Percentiles rank a stretch among this genome's conserved stretches.
phyloP scores from a whole-genome alignment of 53 echinoderm and acorn worm species.

The Paelopatides confundens region DNA sequence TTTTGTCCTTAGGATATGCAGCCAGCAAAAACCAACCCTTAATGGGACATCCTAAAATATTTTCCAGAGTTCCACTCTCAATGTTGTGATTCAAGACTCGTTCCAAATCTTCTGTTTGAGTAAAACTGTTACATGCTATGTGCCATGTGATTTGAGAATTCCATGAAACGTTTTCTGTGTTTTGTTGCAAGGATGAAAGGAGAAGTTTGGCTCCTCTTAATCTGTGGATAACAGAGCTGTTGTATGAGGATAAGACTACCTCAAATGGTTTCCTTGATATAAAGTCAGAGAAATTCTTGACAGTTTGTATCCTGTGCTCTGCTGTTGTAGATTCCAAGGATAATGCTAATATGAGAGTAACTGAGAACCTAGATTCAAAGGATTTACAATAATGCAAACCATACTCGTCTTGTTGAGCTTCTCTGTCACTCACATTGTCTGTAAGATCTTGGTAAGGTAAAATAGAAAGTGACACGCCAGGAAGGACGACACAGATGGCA shows the following conservation, averaged over 20 bases:
- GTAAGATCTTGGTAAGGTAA: not conserved
- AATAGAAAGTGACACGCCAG: not conserved
- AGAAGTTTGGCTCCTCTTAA: not conserved
- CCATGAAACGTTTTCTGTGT: not conserved
- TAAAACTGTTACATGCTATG: conserved; percentile 38
- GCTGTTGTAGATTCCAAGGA: conserved; percentile 11
- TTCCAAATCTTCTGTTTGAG: conserved; percentile 28
- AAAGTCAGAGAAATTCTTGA: conserved; percentile 53
- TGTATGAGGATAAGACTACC: conserved; percentile 26
- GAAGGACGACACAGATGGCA: conserved; percentile 65
- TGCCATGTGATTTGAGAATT: conserved; percentile 50
- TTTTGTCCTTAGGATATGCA: not conserved
- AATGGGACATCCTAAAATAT: conserved; percentile 46
- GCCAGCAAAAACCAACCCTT: conserved; percentile 53
- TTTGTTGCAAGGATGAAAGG: not conserved
- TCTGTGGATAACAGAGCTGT: conserved; percentile 14
- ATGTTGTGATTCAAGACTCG: conserved; percentile 59
- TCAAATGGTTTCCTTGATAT: conserved; percentile 25
- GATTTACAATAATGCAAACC: conserved; percentile 32
- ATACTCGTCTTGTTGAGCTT: not conserved
- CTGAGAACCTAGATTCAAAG: conserved; percentile 16
- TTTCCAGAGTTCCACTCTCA: conserved; percentile 38
- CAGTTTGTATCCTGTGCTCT: conserved; percentile 9
- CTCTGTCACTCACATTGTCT: not conserved
- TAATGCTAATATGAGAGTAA: conserved; percentile 34